Evolutionary conservation across 2,888 invertebrate genomes (phyloP).

Genomic region (Strigamia transsilvanica): DNA sequence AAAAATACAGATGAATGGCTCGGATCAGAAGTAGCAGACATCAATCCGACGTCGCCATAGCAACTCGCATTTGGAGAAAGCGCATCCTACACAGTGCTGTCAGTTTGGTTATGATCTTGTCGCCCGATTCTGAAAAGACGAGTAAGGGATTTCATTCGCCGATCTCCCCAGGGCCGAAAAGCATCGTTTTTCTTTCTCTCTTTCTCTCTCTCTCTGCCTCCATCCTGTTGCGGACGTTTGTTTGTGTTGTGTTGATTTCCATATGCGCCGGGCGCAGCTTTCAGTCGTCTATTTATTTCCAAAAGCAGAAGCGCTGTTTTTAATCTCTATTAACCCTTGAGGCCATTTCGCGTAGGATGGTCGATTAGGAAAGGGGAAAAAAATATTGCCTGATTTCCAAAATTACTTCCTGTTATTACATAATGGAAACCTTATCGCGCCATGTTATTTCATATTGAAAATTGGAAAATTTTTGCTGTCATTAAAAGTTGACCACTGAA

Average conservation of each 20-base stretch:
- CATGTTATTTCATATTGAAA: background rate
- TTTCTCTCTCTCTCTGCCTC: background rate
- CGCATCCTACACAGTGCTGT: background rate
- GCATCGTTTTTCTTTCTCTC: background rate
- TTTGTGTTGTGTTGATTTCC: background rate
- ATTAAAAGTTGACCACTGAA: background rate
- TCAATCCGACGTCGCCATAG: background rate
- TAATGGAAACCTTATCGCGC: background rate
- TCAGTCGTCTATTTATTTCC: background rate
- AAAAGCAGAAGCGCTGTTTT: background rate
- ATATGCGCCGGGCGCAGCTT: background rate
- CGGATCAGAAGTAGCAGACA: background rate
- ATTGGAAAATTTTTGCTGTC: background rate
- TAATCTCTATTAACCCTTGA: background rate
- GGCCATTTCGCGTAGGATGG: background rate
- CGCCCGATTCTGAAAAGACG: slow-evolving; percentile 6
- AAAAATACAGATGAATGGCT: background rate
- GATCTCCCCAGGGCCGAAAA: background rate
- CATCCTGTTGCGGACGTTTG: background rate
- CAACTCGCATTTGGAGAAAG: background rate
- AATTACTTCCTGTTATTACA: slow-evolving; percentile 16
- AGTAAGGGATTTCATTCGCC: background rate
- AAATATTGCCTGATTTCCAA: background rate
- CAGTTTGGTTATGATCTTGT: slow-evolving; percentile 7
- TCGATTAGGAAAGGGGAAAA: background rate